Evolutionary conservation across 2,888 invertebrate genomes (phyloP), one percentile per base, ranked within the genome.

Genomic region (Callyntrura sp.): DNA sequence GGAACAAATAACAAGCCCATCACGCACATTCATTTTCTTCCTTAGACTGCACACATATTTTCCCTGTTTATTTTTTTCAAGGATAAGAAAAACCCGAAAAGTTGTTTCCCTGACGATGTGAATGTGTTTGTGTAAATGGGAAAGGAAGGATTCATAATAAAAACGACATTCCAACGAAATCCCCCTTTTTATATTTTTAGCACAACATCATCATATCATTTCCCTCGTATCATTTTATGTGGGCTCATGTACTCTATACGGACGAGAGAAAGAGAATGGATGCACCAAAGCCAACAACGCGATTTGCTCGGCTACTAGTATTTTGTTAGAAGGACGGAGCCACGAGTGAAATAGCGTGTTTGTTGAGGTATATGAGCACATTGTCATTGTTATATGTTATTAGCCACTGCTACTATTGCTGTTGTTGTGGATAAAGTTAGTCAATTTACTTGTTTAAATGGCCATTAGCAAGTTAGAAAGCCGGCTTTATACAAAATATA

Each of bases 361-460:
- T 14, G 17, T 79, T 17, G 48, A 65, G 65, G 35, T 70, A 43
- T 70, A 57, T 55, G 57, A n/a, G 78, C 28, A 35, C 55, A 57
- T 78, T 55, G 55, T 57, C 55, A 55, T 55, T 78, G n/a, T 51
- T 57, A 35, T 35, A 35, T 6, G 6, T 35, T 35, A 35, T 35
- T 35, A 35, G 35, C 35, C 35, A 6, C 51, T 76, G 6, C 12
- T 23, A 48, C 48, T 23, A 48, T 51, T 76, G 76, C n/a, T 85
- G 35, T 43, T 65, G 23, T 35, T 85, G 78, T 43, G 73, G 87
- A 70, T 88, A 45, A 88, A 88, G 88, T 82, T 88, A 60, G 73
- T 88, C 88, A 88, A 82, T 88, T 88, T 88, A 88, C 82, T 88
- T 82, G 88, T 65, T 83, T 88, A 88, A 88, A 88, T 88, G 83